Evolutionary conservation across 1,140 invertebrate genomes (phyloP), one percentile per base, ranked within the genome.

Genomic region (Nomia melanderi): DNA sequence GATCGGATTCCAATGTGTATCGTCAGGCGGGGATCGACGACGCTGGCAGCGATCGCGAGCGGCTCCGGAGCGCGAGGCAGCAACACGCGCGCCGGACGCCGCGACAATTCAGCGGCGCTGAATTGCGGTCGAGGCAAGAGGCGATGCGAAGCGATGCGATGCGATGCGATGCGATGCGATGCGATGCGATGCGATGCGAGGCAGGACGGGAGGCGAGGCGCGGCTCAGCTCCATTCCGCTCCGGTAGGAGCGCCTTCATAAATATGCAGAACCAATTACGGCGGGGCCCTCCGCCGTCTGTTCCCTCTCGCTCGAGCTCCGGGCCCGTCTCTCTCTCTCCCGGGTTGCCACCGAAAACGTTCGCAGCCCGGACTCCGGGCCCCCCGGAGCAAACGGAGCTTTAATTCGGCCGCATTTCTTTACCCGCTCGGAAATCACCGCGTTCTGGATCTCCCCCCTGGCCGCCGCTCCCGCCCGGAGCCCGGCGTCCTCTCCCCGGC

Each of bases 191-290:
- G 27, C 29, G 78, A 17, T 39, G 41, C 56, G 41, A 53, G 31
- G 63, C 27, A n/a, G n/a, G n/a, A n/a, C n/a, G n/a, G n/a, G 36
- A 47, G 39, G 53, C 59, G 65, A 53, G 64, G 74, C 39, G 56
- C 70, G 65, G 60, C 14, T 29, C 36, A 6, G 36, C 54, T 73
- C 77, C 78, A 79, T 76, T 78, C 79, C 76, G 80, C 82, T 86
- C 73, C 77, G 82, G 81, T 80, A 84, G 82, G 83, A 88, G 79
- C 84, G 80, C 80, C 86, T 88, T 89, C 88, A 89, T 88, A 89
- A 89, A 88, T 89, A 89, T 88, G 87, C 86, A 88, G 86, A 88
- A 89, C 88, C 86, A 89, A 89, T 89, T 89, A 89, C 87, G 82
- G 74, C 73, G 79, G 80, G 65, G 83, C 81, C 85, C 72, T 76